Evolutionary conservation across 2,888 invertebrate species (phyloP), one percentile per base, ranked within the genome.

Genomic region (Nysson spinosus): DNA sequence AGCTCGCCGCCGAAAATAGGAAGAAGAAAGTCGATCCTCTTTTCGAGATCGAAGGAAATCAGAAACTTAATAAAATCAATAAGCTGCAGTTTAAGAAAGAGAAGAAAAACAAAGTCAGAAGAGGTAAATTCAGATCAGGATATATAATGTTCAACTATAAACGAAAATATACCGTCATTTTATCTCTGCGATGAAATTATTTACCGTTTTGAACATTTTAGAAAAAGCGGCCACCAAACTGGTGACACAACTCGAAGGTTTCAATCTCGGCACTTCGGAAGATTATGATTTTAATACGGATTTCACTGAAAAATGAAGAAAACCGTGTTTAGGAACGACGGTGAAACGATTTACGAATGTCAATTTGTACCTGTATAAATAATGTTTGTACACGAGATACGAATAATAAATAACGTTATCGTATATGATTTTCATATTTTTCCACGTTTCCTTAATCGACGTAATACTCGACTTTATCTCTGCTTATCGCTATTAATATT

Each of bases 11-110:
- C 16, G 60, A 76, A 11, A 67, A 50, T 35, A 87, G 85, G 57
- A 87, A 87, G 39, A 87, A 88, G 22, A 92, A 91, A 82, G 58
- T 77, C 1, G 92, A 94, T 85, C 92, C 93, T 0, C 89, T 91
- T 81, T 91, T 92, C 89, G 88, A 89, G 42, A 83, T 94, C 46
- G 93, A 93, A 84, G 95, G 95, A 64, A 93, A 93, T 83, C 89
- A 90, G 81, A 88, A 89, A 65, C 80, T 91, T 11, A 92, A 92
- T 79, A 89, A 90, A 80, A 76, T 90, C 1, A 89, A 89, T 20
- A 92, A 92, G 74, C 87, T 90, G 64, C 90, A 91, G 67, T 92
- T 92, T 63, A 93, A 93, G 77, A 93, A 92, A 68, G 89, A 91
- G 73, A 92, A 91, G 77, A 93, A 93, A 76, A 87, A 89, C 20